Conservation (phyloP, 2,888 invertebrate genomes). For the Stramonita haemastoma region DNA sequence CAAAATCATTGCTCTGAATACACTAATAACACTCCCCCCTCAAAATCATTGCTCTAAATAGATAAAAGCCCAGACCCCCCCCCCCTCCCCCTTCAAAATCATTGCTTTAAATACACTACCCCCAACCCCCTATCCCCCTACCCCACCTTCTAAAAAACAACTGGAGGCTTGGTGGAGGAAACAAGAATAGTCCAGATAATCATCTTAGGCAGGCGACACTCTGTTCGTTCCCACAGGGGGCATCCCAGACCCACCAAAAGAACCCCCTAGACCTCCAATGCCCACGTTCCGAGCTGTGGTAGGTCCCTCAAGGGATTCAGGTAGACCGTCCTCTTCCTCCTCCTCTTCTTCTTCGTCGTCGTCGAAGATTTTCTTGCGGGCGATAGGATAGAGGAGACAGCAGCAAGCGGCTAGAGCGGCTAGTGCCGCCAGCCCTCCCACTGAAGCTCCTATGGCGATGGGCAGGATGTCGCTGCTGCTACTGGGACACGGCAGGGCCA, state of each 20-base stretch:
- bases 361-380: constrained; percentile 21
- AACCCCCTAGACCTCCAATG: not conserved
- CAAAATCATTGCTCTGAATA: too few relatives aligned
- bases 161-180: too few relatives aligned
- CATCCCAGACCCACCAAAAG: not conserved
- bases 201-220: not conserved
- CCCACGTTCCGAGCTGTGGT: not conserved
- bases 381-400: constrained; percentile 17
- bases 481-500: not conserved
- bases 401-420: constrained; percentile 4
- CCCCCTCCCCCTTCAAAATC: too few relatives aligned
- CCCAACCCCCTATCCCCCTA: too few relatives aligned
- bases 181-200: too few relatives aligned
- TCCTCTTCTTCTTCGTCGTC: constrained; percentile 32
- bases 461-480: not conserved
- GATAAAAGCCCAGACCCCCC: too few relatives aligned
- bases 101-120: too few relatives aligned
- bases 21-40: too few relatives aligned
- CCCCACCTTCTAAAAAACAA: too few relatives aligned
- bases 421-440: not conserved
- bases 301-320: not conserved
- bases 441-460: not conserved
- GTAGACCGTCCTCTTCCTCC: not conserved
- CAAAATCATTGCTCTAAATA: too few relatives aligned
- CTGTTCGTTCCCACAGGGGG: constrained; percentile 17